Conservation (phyloP, 2,797 vertebrate genomes). For the Geotria australis region DNA sequence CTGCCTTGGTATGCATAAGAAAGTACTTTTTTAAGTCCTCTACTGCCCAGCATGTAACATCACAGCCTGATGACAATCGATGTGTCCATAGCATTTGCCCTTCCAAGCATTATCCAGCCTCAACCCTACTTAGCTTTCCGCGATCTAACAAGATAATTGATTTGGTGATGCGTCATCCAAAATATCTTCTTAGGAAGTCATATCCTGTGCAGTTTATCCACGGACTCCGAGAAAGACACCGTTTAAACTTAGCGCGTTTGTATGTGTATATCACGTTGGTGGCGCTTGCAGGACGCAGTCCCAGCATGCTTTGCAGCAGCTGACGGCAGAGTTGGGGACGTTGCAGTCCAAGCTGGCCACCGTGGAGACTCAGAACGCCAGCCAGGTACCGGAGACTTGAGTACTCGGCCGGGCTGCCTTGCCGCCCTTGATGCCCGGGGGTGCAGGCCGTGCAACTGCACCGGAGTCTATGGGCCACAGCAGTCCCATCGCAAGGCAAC, state of each 20-base stretch:
- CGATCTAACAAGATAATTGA: too few relatives aligned
- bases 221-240: background rate
- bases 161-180: too few relatives aligned
- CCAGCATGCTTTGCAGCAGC: constrained; percentile 11
- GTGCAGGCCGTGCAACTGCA: background rate
- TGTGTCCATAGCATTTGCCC: too few relatives aligned
- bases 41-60: too few relatives aligned
- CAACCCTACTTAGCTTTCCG: too few relatives aligned
- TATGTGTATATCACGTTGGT: background rate
- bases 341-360: constrained; percentile 10
- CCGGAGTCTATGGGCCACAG: too few relatives aligned
- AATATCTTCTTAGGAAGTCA: too few relatives aligned
- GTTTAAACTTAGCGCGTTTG: background rate
- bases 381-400: constrained; percentile 9
- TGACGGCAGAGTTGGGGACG: constrained; percentile 16
- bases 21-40: too few relatives aligned
- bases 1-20: too few relatives aligned
- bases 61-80: too few relatives aligned
- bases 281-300: constrained; percentile 8
- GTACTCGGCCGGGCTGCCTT: background rate
- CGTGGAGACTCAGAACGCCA: constrained; percentile 6
- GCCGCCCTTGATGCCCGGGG: background rate
- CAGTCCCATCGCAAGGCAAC: too few relatives aligned
- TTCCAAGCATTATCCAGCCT: too few relatives aligned
- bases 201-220: background rate